Conservation (phyloP, 2,797 vertebrate species). For the Pyrocephalus nanus region DNA sequence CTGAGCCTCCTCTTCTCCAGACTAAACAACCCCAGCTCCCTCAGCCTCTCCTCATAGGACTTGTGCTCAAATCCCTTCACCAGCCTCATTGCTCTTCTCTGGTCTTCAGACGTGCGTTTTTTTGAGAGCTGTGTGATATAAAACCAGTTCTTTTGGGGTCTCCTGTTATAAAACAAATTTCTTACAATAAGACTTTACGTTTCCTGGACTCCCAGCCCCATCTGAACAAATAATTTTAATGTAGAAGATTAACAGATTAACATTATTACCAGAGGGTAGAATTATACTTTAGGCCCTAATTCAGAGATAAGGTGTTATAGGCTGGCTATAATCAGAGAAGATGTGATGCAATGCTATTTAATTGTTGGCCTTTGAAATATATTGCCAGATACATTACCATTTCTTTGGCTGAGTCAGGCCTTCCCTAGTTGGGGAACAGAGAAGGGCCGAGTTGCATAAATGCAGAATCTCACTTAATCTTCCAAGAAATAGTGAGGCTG, state of each 20-base stretch:
- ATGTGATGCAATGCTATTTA: background rate
- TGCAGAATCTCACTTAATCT: background rate
- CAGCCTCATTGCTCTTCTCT: no score
- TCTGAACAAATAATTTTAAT: background rate
- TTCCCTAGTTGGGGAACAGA: background rate
- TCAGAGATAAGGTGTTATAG: background rate
- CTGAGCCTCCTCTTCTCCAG: no score
- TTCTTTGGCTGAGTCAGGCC: background rate
- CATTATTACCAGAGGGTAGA: background rate
- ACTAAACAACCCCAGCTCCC: no score
- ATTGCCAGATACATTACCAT: background rate
- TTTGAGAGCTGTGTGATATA: background rate
- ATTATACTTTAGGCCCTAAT: background rate
- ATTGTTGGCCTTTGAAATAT: background rate
- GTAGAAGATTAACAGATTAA: background rate
- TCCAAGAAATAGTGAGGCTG: background rate
- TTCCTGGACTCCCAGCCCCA: background rate
- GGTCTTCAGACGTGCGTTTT: background rate
- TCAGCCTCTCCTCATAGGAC: no score
- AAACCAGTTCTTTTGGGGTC: background rate
- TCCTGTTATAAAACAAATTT: background rate
- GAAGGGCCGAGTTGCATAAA: rapidly evolving
- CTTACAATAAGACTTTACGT: background rate
- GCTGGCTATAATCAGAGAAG: background rate
- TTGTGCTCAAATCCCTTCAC: no score